These are phyloP conservation scores for Campaea margaritaria DNA, from an alignment of 2,888 invertebrate genomes.

Conservation along the genomic window DNA sequence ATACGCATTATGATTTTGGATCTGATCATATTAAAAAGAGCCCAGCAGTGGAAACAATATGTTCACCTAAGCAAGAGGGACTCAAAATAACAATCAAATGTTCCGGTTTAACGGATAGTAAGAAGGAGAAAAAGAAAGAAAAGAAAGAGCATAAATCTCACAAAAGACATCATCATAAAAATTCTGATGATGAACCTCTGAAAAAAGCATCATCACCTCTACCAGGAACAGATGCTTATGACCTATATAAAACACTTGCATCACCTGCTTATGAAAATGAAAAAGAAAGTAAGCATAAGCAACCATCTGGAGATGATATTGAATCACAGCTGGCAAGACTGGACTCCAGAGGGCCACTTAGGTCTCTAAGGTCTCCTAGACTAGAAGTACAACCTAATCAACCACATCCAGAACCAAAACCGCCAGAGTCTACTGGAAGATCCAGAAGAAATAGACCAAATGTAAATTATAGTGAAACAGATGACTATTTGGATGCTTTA, in stretches of 20 bases:
- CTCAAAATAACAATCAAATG: slow-evolving; percentile 83
- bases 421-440: slow-evolving; percentile 73
- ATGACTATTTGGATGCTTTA: slow-evolving; percentile 81
- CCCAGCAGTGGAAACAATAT: slow-evolving; percentile 75
- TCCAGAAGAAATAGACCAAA: slow-evolving; percentile 79
- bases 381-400: slow-evolving; percentile 65
- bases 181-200: slow-evolving; percentile 67
- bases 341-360: slow-evolving; percentile 62
- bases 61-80: slow-evolving; percentile 81
- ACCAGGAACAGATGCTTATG: slow-evolving; percentile 80
- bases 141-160: slow-evolving; percentile 84
- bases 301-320: slow-evolving; percentile 64
- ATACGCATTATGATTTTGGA: slow-evolving; percentile 74
- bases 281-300: slow-evolving; percentile 58
- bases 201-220: slow-evolving; percentile 80
- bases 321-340: slow-evolving; percentile 71
- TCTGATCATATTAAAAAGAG: slow-evolving; percentile 72
- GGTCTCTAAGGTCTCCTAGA: slow-evolving; percentile 65
- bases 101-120: slow-evolving; percentile 68
- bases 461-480: slow-evolving; percentile 85
- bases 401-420: slow-evolving; percentile 74
- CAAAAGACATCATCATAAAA: slow-evolving; percentile 75
- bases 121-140: slow-evolving; percentile 78
- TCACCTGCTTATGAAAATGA: slow-evolving; percentile 72
- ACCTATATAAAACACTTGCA: slow-evolving; percentile 81